These are phyloP conservation scores for Eurois occulta DNA, from an alignment of 2,888 invertebrate species.

Conservation along the genomic window DNA sequence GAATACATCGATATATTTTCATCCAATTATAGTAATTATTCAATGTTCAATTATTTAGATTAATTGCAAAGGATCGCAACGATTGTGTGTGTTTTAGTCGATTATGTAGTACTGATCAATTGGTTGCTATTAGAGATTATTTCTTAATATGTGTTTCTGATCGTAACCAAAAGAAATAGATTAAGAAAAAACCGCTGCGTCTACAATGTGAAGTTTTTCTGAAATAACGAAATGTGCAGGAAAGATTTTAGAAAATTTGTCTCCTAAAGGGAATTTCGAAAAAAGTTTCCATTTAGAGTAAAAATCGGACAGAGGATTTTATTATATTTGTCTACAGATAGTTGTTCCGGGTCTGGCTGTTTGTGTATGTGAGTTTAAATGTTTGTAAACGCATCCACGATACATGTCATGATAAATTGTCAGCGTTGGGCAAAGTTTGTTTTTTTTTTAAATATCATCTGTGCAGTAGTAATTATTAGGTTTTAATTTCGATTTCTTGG, in stretches of 20 bases:
- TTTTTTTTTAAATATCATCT: not conserved
- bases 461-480: not conserved
- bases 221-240: not conserved
- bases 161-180: too few relatives aligned
- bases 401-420: not conserved
- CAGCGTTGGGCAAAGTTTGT: not conserved
- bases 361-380: not conserved
- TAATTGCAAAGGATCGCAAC: slow-evolving; percentile 24
- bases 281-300: too few relatives aligned
- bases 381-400: not conserved
- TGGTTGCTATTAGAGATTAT: not conserved
- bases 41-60: slow-evolving; percentile 62
- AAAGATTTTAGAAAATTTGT: not conserved
- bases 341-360: not conserved
- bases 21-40: slow-evolving; percentile 58
- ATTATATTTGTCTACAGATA: not conserved
- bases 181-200: too few relatives aligned
- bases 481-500: not conserved
- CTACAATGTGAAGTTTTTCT: too few relatives aligned
- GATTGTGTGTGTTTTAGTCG: not conserved
- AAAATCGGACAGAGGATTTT: not conserved
- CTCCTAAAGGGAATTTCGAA: not conserved
- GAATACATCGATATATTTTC: slow-evolving; percentile 63
- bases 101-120: not conserved
- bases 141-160: too few relatives aligned